Percentiles rank a stretch among this genome's conserved stretches.
Conservation (phyloP, 2,888 invertebrate species). For the Papilio elwesi region DNA sequence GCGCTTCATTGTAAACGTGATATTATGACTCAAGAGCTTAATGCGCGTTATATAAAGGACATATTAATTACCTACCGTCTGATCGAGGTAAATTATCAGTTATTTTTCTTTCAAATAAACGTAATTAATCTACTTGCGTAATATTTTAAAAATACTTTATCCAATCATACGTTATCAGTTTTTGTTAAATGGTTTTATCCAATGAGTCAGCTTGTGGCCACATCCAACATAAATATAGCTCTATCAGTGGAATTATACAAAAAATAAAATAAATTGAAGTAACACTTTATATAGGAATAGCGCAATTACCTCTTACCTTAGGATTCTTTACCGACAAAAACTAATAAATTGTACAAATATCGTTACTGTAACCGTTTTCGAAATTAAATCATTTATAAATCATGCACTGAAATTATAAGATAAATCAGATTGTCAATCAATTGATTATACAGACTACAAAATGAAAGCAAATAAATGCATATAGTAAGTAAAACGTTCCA, state of each 20-base stretch:
- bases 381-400: too few relatives aligned
- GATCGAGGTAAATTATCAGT: background rate
- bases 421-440: background rate
- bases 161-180: constrained; percentile 45
- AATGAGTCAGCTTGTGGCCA: constrained; percentile 44
- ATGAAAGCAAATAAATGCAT: background rate
- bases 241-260: background rate
- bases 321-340: too few relatives aligned
- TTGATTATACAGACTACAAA: background rate
- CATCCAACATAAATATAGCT: background rate
- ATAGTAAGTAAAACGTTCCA: too few relatives aligned
- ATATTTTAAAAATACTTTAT: constrained; percentile 44
- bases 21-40: background rate
- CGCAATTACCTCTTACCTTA: too few relatives aligned
- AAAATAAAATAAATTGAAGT: background rate
- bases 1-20: background rate
- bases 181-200: constrained; percentile 39
- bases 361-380: too few relatives aligned
- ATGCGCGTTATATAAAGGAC: constrained; percentile 1
- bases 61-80: background rate
- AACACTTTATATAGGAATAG: background rate
- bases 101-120: constrained; percentile 39
- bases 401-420: too few relatives aligned
- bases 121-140: constrained; percentile 47
- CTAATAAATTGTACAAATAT: too few relatives aligned